Percentiles rank a stretch among this genome's conserved stretches.
These are phyloP conservation scores for Hepsetus odoe DNA, from an alignment of 2,113 vertebrate genomes.

Conservation along the genomic window DNA sequence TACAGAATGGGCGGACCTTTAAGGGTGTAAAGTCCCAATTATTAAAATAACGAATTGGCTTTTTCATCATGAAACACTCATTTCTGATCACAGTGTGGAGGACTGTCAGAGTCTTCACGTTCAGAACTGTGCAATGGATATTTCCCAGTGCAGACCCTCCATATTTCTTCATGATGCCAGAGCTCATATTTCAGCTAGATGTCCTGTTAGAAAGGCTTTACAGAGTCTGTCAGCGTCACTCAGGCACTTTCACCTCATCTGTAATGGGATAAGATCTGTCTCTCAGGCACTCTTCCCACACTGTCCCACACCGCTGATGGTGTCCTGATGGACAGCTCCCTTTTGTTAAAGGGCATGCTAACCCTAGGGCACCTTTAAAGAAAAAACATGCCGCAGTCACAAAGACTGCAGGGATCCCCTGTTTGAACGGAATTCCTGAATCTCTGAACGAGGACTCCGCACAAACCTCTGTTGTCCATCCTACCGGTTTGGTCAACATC, in stretches of 20 bases:
- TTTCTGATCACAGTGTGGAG: no score
- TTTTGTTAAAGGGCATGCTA: no score
- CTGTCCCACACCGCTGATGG: slow-evolving; percentile 4
- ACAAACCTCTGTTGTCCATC: not conserved
- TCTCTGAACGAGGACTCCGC: no score
- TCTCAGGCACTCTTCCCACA: not conserved
- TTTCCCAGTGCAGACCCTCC: not conserved
- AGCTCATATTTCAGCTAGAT: not conserved
- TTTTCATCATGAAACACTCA: no score
- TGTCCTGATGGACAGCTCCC: no score
- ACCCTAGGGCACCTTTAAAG: no score
- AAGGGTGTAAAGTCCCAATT: no score
- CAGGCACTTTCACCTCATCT: slow-evolving; percentile 10
- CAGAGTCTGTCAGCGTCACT: slow-evolving; percentile 14
- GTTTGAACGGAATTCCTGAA: no score
- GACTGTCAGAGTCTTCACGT: no score
- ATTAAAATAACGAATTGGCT: no score
- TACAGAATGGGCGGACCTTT: no score
- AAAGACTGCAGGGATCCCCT: not conserved
- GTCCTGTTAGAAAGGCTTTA: slow-evolving; percentile 10
- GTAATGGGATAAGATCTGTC: slow-evolving; percentile 31
- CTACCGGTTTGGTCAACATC: slow-evolving; percentile 47
- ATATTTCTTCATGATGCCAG: slow-evolving; percentile 9
- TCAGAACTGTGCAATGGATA: not conserved
- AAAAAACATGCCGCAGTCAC: no score